Evolutionary conservation across 2,888 invertebrate species (phyloP), one percentile per base, ranked within the genome.

Genomic region (Metellina segmentata): DNA sequence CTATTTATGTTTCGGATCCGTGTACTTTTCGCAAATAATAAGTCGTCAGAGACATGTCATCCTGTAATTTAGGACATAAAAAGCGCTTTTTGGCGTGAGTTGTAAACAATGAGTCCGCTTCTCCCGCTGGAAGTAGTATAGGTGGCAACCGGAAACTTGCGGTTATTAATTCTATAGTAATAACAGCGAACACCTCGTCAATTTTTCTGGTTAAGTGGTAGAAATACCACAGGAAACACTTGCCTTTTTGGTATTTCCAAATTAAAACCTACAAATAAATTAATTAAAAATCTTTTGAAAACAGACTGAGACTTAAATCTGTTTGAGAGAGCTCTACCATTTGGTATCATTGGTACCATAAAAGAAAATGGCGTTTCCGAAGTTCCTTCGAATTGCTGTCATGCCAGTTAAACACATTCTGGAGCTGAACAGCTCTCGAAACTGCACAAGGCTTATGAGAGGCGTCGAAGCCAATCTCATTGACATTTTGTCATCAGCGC

Each of bases 391-490:
- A 61, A 51, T 87, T 16, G 72, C 79, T n/a, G 11, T 87, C 34
- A n/a, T 87, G 6, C 70, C 53, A 2, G 8, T 34, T 8, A 19
- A 6, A 7, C 77, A 61, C 13, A 72, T 51, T 0, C 48, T 87
- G 13, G 53, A 70, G 13, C 34, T 87, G 6, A 87, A 87, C 20
- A 19, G 7, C 6, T 51, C 77, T 49, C 51, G 19, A 0, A 19
- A 78, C 4, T 77, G 51, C 13, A 48, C n/a, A 0, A 20, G 11
- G 6, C 19, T 87, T 6, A 34, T 48, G 6, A 72, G 79, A 7
- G 87, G 87, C 6, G 61, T 72, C 6, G 87, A 87, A 79, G 81
- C 34, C 1, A 52, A 48, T 8, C 34, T 87, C 16, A 13, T 87
- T 7, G 52, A 87, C 53, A 13, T 81, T 13, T n/a, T 87, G 34